Evolutionary conservation across 2,888 invertebrate genomes (phyloP), one percentile per base, ranked within the genome.

Genomic region (Synanthedon vespiformis): DNA sequence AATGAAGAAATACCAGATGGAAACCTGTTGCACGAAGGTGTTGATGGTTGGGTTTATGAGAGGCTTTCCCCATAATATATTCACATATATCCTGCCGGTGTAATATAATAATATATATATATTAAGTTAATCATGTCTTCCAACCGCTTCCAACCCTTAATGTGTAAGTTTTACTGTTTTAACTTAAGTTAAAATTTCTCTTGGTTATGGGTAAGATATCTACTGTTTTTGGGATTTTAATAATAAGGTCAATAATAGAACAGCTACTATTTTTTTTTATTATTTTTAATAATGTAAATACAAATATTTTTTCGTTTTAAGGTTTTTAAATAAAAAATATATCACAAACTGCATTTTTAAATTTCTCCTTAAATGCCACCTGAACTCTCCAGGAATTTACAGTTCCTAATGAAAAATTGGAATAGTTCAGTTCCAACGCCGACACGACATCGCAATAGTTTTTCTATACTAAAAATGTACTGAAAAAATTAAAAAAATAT

Each of bases 11-110:
- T 88, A 51, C 74, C 90, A 6, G 93, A 97, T 79, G 90, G 90
- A 49, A 84, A 89, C 55, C 64, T 93, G 0, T 76, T 92, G 14
- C 93, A 95, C 72, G 65, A 84, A 64, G 98, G 95, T 14, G 93
- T 93, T 58, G 90, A 95, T 72, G 96, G 94, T 12, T 98, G 98
- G 98, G 90, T 96, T 10, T 96, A 92, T 80, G 96, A 98, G 80
- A 90, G 97, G 69, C 85, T 98, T 57, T 93, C 95, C 13, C 97
- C 98, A 16, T 95, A 88, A 83, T 10, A 16, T 16, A 2, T 34
- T 34, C 10, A 8, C 10, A 8, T 34, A 10, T 10, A 34, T 34
- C 34, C 8, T 34, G 10, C 10, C 10, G 2, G 34, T 34, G 48
- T 16, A 48, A 11, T 50, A 27, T 12, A n/a, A 12, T 50, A 18